Conservation (phyloP, 2,888 invertebrate genomes). For the Lithophane leautieri region DNA sequence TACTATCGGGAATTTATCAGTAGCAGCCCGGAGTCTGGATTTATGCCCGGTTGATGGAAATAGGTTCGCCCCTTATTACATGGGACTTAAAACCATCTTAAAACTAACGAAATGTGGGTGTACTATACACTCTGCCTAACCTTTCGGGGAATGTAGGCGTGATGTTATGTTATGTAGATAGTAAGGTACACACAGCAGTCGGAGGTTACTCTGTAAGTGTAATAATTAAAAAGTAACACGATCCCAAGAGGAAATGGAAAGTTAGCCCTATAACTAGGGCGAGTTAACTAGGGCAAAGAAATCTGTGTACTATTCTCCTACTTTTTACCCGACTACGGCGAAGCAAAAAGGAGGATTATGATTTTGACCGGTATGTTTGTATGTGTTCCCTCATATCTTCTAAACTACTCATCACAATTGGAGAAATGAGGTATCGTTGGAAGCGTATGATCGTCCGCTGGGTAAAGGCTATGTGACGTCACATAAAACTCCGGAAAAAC, state of each 20-base stretch:
- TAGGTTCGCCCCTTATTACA: background rate
- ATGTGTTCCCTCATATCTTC: no score
- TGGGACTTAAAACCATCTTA: background rate
- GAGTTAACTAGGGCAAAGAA: conserved; percentile 32
- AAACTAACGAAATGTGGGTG: background rate
- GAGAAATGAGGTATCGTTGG: no score
- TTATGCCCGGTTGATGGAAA: background rate
- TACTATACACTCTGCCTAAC: background rate
- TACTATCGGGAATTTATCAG: background rate
- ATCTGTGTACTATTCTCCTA: conserved; percentile 13
- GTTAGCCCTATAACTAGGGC: conserved; percentile 35
- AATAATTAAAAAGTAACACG: conserved; percentile 44
- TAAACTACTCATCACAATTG: no score
- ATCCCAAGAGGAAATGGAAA: conserved; percentile 38
- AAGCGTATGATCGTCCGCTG: no score
- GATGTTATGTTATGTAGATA: background rate
- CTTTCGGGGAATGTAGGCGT: background rate
- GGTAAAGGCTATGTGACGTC: no score
- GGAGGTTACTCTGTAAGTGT: conserved; percentile 4
- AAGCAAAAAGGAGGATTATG: no score
- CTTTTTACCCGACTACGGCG: background rate
- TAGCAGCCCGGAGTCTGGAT: background rate
- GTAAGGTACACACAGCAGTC: background rate
- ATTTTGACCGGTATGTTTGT: no score
- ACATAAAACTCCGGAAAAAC: no score